Base-by-base conservation (phyloP, 1,140 invertebrate genomes). In the Bombus cullumanus region DNA sequence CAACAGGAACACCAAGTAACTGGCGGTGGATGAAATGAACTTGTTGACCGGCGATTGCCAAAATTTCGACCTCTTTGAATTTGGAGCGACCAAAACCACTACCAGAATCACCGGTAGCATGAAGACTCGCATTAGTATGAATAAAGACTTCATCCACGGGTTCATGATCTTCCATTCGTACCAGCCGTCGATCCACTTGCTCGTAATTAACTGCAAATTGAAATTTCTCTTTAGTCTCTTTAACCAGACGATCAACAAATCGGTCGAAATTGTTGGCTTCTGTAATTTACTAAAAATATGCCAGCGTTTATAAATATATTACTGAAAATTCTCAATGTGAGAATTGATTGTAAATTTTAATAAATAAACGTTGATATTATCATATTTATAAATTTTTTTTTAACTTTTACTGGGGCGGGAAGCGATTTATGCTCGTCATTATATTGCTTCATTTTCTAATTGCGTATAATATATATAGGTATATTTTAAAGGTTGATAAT, bases 1-100 rank as follows among this genome's bases (percentile, higher is more conserved):
- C 0, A 95, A 89, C 1, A 97, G 95, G 90, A 97, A 97, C 31
- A 97, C 91, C 2, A 96, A 71, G 86, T 97, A 97, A n/a, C 96
- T 96, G 25, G 96, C 95, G 4, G 96, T 94, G 68, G 96, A 96
- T 43, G 95, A 96, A 68, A 97, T 94, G 92, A 96, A 95, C 92
- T 96, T 96, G 86, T 97, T 96, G 64, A 96, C 92, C 13, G 96
- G 96, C 57, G 96, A 95, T 81, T 92, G 91, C 93, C 94, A 96
- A 87, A 94, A 92, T 64, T 92, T 94, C 6, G 95, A 94, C 62
- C 91, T 86, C 15, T 88, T 86, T 75, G 95, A 94, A 66, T 94
- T 94, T 0, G 96, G 96, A 34, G 93, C 88, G 57, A 95, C 88
- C 53, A 94, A 37, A 28, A 95, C 92, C 86, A 96, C 91, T 1